Evolutionary conservation across 2,113 vertebrate species (phyloP).

Genomic region (Poicephalus meyeri): DNA sequence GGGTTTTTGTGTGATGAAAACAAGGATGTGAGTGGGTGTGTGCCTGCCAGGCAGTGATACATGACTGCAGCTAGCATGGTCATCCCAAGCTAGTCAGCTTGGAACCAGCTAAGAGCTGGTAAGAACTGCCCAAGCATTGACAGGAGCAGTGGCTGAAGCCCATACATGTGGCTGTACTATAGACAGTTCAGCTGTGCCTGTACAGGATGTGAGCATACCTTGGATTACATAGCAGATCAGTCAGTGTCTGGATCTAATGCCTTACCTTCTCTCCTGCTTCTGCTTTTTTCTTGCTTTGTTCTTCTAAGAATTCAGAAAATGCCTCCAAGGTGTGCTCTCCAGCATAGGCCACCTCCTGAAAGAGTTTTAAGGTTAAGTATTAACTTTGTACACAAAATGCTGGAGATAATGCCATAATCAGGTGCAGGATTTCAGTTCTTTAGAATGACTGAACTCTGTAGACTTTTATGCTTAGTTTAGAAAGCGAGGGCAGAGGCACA

Average conservation of each 20-base stretch:
- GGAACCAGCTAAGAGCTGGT: not conserved
- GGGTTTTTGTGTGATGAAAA: not conserved
- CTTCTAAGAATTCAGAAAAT: constrained; percentile 75
- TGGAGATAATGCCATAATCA: not conserved
- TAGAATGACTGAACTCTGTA: not conserved
- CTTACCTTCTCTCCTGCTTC: constrained; percentile 58
- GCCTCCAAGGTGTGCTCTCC: constrained; percentile 64
- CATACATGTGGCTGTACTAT: fast-evolving
- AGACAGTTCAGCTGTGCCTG: not conserved
- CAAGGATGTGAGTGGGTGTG: not conserved
- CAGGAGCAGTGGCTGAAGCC: not conserved
- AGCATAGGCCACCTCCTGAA: constrained; percentile 66
- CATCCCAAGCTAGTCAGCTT: not conserved
- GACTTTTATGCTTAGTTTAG: not conserved
- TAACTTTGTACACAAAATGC: not conserved
- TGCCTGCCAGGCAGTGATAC: not conserved
- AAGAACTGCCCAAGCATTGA: fast-evolving
- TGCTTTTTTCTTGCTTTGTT: constrained; percentile 17
- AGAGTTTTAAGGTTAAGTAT: not conserved
- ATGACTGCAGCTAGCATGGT: not conserved
- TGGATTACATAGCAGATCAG: not conserved
- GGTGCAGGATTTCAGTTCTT: not conserved
- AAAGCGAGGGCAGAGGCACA: not conserved
- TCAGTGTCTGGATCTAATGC: not conserved
- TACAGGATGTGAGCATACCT: not conserved